A percentile compares a stretch with the other conserved stretches of the same genome.
Conservation (phyloP, 2,113 vertebrate species). For the Tinamus guttatus region DNA sequence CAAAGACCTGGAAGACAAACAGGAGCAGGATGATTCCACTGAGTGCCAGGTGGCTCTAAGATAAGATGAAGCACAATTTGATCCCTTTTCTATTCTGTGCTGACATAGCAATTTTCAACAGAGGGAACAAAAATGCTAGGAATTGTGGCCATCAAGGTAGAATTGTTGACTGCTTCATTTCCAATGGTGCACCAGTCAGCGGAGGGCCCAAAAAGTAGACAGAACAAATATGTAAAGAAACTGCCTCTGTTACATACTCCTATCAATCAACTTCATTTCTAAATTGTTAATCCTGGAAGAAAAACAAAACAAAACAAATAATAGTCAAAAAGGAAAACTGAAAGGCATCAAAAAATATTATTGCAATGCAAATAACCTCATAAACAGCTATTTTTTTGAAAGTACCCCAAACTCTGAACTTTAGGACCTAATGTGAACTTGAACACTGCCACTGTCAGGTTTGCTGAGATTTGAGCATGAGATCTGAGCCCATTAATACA, state of each 20-base stretch:
- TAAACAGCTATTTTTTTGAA: not conserved
- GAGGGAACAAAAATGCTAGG: slow-evolving; percentile 54
- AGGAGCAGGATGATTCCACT: slow-evolving; percentile 36
- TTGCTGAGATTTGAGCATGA: not conserved
- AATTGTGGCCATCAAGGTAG: slow-evolving; percentile 23
- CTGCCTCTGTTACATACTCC: not conserved
- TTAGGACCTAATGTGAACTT: not conserved
- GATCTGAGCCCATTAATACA: not conserved
- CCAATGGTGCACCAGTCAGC: not conserved
- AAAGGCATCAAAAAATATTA: not conserved
- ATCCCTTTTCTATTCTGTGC: slow-evolving; percentile 62
- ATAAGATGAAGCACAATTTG: slow-evolving; percentile 48
- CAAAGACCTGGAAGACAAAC: slow-evolving; percentile 57
- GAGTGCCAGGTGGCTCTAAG: slow-evolving; percentile 54
- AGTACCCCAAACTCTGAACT: not conserved
- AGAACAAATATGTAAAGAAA: not conserved
- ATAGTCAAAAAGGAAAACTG: not conserved
- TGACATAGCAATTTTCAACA: slow-evolving; percentile 45
- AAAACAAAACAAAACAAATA: not conserved
- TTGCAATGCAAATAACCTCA: not conserved
- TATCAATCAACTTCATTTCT: not conserved
- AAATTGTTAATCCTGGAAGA: not conserved
- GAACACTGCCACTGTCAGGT: not conserved
- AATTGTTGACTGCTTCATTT: slow-evolving; percentile 49
- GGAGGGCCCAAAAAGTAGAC: not conserved